phyloP scores from a whole-genome alignment of 1,140 invertebrate genomes.

The Drosophila cardini region DNA sequence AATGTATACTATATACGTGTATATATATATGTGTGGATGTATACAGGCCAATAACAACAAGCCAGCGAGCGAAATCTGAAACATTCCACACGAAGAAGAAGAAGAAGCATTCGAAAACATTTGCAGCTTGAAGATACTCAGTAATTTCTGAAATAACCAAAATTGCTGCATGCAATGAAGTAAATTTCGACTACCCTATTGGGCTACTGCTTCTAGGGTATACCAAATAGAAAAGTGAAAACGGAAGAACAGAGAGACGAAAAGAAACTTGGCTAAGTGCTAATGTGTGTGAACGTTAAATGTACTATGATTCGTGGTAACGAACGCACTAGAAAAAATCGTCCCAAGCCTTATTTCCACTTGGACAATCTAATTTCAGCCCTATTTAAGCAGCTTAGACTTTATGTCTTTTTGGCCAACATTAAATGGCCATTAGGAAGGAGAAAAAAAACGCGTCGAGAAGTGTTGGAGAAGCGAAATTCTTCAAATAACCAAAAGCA shows the following conservation, averaged over 20 bases:
- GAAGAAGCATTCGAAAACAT: neutral
- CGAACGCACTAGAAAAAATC: neutral
- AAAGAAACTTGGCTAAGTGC: conserved; percentile 68
- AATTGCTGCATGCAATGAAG: neutral
- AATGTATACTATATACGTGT: conserved; percentile 1
- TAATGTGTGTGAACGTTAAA: conserved; percentile 68
- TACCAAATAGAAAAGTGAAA: conserved; percentile 23
- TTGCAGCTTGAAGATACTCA: conserved; percentile 13
- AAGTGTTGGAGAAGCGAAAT: conserved; percentile 42
- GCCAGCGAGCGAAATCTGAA: conserved; percentile 57
- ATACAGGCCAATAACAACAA: conserved; percentile 44
- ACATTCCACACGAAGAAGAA: conserved; percentile 49
- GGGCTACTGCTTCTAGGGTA: conserved; percentile 2
- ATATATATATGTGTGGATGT: neutral
- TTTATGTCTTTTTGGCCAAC: conserved; percentile 39
- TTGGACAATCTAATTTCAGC: conserved; percentile 32
- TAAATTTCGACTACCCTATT: neutral
- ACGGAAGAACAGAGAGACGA: conserved; percentile 22
- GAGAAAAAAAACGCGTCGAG: conserved; percentile 23
- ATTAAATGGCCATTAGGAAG: conserved; percentile 56
- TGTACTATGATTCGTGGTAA: neutral
- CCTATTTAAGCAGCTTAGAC: conserved; percentile 40
- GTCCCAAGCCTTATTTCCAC: neutral
- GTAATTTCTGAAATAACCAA: neutral
- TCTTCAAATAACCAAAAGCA: conserved; percentile 19